These are phyloP conservation scores for Thysanoteuthis rhombus DNA, from an alignment of 2,888 invertebrate species.

Conservation along the genomic window DNA sequence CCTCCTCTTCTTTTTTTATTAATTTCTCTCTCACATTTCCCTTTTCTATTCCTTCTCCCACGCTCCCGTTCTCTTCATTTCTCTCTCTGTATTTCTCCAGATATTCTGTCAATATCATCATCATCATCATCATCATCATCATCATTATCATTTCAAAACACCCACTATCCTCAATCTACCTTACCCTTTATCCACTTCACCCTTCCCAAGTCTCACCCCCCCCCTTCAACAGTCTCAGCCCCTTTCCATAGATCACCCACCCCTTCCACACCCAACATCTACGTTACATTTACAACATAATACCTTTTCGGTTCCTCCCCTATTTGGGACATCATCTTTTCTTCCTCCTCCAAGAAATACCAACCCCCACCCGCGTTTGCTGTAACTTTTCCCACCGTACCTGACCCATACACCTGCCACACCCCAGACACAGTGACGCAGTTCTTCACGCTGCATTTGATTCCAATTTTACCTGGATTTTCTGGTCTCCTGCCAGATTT, in stretches of 20 bases:
- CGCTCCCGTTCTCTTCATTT: too few relatives aligned
- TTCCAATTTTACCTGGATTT: conserved; percentile 32
- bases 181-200: too few relatives aligned
- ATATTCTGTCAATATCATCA: too few relatives aligned
- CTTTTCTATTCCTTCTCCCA: too few relatives aligned
- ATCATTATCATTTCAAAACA: not conserved
- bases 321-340: not conserved
- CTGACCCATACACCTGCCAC: not conserved
- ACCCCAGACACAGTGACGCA: not conserved
- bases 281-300: not conserved
- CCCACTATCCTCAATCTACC: not conserved
- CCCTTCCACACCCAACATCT: not conserved
- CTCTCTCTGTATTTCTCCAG: too few relatives aligned
- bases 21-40: too few relatives aligned
- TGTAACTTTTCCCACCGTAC: not conserved
- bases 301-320: not conserved
- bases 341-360: not conserved
- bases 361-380: too few relatives aligned
- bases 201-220: too few relatives aligned
- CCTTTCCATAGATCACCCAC: not conserved
- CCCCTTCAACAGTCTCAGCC: not conserved
- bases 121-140: not conserved
- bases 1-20: too few relatives aligned
- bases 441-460: conserved; percentile 25
- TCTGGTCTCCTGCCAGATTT: conserved; percentile 30